These are phyloP conservation scores for Chelonus insularis DNA, from an alignment of 1,140 invertebrate genomes.

Conservation along the genomic window DNA sequence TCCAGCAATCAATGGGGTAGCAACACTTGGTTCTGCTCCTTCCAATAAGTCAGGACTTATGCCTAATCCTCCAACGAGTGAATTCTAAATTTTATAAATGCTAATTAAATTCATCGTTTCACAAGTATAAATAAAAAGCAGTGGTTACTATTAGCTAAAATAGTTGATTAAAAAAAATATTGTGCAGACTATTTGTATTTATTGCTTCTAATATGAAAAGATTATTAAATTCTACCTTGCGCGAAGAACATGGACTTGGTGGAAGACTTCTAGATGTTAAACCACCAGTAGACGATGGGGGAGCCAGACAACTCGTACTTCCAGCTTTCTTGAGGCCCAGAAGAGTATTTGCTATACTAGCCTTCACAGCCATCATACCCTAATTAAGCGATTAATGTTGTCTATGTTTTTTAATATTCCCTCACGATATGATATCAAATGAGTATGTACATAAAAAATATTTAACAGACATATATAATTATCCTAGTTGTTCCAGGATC, in stretches of 20 bases:
- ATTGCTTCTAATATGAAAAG: no score
- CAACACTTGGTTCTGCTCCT: slow-evolving; percentile 54
- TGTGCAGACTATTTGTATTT: no score
- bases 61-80: slow-evolving; percentile 55
- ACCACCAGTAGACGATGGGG: slow-evolving; percentile 60
- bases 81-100: slow-evolving; percentile 49
- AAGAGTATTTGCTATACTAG: slow-evolving; percentile 61
- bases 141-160: no score
- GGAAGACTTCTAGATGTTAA: slow-evolving; percentile 72
- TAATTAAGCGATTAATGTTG: slow-evolving; percentile 52
- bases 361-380: slow-evolving; percentile 60
- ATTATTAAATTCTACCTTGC: no score
- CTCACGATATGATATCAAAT: slow-evolving; percentile 4
- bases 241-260: slow-evolving; percentile 72
- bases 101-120: no score
- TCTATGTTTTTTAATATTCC: slow-evolving; percentile 39
- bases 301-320: slow-evolving; percentile 66
- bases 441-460: slow-evolving; percentile 1
- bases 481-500: slow-evolving; percentile 34
- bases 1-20: slow-evolving; percentile 61
- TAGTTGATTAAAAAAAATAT: no score
- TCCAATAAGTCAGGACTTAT: slow-evolving; percentile 58
- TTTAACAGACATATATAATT: slow-evolving; percentile 15
- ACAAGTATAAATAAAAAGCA: no score
- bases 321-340: slow-evolving; percentile 65